Evolutionary conservation across 2,113 vertebrate genomes (phyloP).

Genomic region (Hoplias malabaricus): DNA sequence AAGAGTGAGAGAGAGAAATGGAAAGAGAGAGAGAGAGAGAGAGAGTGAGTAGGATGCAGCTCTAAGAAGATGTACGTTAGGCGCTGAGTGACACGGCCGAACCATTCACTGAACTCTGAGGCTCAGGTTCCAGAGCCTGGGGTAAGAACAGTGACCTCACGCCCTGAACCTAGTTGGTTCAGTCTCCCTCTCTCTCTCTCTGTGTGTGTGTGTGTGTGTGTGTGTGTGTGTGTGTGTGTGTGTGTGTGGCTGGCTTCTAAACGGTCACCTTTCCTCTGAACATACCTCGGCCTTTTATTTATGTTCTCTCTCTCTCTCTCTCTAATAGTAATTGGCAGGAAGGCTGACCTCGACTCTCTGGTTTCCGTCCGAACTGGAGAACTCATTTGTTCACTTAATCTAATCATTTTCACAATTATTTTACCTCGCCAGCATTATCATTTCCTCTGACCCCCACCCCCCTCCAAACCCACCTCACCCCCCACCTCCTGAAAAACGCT

Average conservation of each 20-base stretch:
- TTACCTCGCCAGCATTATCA: slow-evolving; percentile 36
- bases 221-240: background rate
- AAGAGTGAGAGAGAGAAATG: background rate
- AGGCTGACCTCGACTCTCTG: slow-evolving; percentile 44
- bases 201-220: background rate
- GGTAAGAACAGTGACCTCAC: slow-evolving; percentile 12
- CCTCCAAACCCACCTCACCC: too few relatives aligned
- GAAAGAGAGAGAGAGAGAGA: background rate
- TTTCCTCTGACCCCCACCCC: too few relatives aligned
- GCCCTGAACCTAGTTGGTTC: slow-evolving; percentile 3
- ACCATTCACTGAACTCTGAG: slow-evolving; percentile 13
- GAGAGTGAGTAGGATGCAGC: background rate
- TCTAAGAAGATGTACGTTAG: slow-evolving; percentile 29
- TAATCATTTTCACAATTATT: slow-evolving; percentile 54
- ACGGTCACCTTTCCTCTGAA: background rate
- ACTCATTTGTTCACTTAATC: slow-evolving; percentile 52
- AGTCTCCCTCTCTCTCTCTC: slow-evolving; percentile 13
- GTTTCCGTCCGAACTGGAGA: slow-evolving; percentile 51
- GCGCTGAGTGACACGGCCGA: background rate
- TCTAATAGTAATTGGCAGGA: slow-evolving; percentile 48
- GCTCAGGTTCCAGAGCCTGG: slow-evolving; percentile 14
- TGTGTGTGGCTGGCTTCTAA: background rate
- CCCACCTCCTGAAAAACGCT: slow-evolving; percentile 17
- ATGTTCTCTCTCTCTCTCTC: slow-evolving; percentile 5
- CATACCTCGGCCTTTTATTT: slow-evolving; percentile 24